These are phyloP conservation scores for Cremastinae sp. DNA, from an alignment of 2,888 invertebrate species.

Conservation along the genomic window DNA sequence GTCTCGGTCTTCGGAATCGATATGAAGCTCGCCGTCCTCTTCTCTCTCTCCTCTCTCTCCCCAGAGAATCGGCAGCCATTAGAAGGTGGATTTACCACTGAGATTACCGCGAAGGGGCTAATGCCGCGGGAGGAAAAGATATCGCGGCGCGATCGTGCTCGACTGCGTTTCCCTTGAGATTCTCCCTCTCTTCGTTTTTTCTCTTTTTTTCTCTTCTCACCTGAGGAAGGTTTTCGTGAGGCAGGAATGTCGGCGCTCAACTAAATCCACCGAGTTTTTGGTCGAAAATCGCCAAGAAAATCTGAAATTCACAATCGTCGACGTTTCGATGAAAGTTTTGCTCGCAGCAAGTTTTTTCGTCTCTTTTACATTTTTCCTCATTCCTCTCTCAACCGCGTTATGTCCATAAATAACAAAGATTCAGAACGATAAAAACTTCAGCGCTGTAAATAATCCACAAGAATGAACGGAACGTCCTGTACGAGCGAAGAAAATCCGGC, in stretches of 20 bases:
- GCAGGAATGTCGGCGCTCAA: slow-evolving; percentile 39
- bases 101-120: slow-evolving; percentile 61
- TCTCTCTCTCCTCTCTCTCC: slow-evolving; percentile 19
- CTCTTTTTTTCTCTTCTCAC: slow-evolving; percentile 31
- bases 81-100: slow-evolving; percentile 63
- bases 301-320: slow-evolving; percentile 3
- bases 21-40: slow-evolving; percentile 10
- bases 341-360: neutral
- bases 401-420: slow-evolving; percentile 64
- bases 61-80: slow-evolving; percentile 63
- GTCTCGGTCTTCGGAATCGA: slow-evolving; percentile 49
- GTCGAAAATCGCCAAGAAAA: neutral
- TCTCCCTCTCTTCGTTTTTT: too few species aligned
- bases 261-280: slow-evolving; percentile 15
- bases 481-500: slow-evolving; percentile 30
- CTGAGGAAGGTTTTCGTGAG: slow-evolving; percentile 28
- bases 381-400: slow-evolving; percentile 58
- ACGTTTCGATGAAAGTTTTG: neutral
- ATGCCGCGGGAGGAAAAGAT: slow-evolving; percentile 58
- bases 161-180: too few species aligned
- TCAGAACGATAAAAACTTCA: slow-evolving; percentile 62
- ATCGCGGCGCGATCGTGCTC: slow-evolving; percentile 61
- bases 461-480: slow-evolving; percentile 50
- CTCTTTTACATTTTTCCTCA: slow-evolving; percentile 25
- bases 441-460: slow-evolving; percentile 6